Percentiles rank a stretch among this genome's conserved stretches.
Evolutionary conservation across 2,113 vertebrate species (phyloP).

Genomic region (Herpailurus yagouaroundi): DNA sequence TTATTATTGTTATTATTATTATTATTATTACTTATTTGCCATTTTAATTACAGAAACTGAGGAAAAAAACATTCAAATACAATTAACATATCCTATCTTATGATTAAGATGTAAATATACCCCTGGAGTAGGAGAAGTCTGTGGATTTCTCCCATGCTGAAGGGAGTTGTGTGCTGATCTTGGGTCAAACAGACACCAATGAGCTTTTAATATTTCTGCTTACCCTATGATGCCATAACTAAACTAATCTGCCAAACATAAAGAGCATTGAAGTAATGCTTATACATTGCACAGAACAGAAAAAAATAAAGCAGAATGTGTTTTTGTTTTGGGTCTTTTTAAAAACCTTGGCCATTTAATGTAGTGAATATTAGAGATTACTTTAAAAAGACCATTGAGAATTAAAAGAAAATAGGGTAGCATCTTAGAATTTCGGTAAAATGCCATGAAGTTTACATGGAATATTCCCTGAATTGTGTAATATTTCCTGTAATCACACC

Average conservation of each 20-base stretch:
- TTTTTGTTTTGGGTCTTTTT: not conserved
- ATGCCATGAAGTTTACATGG: not conserved
- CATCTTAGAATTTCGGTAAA: not conserved
- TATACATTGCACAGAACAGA: not conserved
- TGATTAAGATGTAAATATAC: not conserved
- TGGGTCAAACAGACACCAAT: not conserved
- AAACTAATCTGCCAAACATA: not conserved
- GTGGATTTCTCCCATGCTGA: conserved; percentile 55
- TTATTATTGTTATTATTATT: not conserved
- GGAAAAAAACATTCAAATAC: conserved; percentile 25
- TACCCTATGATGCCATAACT: not conserved
- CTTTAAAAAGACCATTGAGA: not conserved
- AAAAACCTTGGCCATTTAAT: not conserved
- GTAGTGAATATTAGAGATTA: not conserved
- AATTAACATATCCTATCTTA: conserved; percentile 28
- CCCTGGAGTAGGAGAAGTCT: conserved; percentile 72
- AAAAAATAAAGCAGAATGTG: not conserved
- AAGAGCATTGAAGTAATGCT: not conserved
- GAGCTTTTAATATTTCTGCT: not conserved
- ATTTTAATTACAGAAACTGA: conserved; percentile 59
- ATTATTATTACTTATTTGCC: not conserved
- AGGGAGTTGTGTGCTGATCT: not conserved
- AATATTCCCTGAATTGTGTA: not conserved
- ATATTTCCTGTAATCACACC: not conserved
- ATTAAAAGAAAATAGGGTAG: not conserved